Conservation (phyloP, 2,113 vertebrate genomes). For the Dermatemys mawii region DNA sequence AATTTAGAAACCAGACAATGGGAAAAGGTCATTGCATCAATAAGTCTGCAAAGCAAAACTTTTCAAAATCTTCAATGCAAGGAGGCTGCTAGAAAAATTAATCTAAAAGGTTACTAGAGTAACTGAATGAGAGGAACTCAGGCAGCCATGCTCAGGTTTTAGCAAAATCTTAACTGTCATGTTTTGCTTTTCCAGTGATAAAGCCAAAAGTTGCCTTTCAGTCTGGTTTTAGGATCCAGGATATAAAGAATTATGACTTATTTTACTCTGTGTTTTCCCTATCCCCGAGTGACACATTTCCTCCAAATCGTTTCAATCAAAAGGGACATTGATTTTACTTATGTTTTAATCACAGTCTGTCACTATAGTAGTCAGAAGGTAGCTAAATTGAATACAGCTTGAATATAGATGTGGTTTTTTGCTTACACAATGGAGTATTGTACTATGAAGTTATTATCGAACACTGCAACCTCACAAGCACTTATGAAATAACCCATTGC, state of each 20-base stretch:
- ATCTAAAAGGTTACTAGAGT: background rate
- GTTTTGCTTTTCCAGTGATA: background rate
- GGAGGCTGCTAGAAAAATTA: background rate
- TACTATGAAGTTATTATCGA: background rate
- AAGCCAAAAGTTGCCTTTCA: background rate
- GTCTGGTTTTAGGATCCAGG: background rate
- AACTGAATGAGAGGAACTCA: background rate
- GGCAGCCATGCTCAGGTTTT: rapidly evolving
- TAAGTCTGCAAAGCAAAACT: background rate
- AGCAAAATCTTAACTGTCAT: background rate
- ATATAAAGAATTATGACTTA: background rate
- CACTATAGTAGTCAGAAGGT: background rate
- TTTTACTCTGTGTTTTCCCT: background rate
- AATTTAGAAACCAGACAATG: background rate
- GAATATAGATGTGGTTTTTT: background rate
- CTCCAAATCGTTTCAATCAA: background rate
- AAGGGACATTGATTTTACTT: background rate
- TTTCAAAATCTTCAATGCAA: background rate
- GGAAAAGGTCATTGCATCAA: background rate
- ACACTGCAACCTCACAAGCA: background rate
- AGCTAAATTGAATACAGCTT: background rate
- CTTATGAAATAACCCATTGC: background rate
- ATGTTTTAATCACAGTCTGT: background rate
- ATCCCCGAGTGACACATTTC: background rate
- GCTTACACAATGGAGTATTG: background rate